Base-by-base conservation (phyloP, 2,113 vertebrate genomes). In the Poecile atricapillus region DNA sequence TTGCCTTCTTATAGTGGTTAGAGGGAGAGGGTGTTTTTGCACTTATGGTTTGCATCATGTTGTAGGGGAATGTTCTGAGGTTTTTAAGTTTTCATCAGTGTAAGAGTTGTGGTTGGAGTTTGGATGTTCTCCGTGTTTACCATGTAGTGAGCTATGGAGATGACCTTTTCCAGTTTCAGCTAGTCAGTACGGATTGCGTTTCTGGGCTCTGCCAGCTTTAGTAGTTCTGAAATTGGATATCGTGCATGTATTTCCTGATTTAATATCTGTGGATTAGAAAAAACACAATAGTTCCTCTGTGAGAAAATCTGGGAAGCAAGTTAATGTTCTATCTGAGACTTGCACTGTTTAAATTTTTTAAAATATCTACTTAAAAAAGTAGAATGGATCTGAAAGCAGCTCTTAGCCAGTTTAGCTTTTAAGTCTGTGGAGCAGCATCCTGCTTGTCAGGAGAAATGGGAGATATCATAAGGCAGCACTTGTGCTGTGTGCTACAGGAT, bases 211-310 rank as follows among this genome's bases (percentile, higher is more conserved):
- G 95, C 92, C 87, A 95, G 59, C 77, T 91, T 95, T 78, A 77
- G 63, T 87, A 87, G 64, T 95, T 95, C 94, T 94, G 91, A 97
- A 96, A 94, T 95, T 69, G 14, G 90, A 96, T 96, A 89, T 68
- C 21, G 15, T 68, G 56, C 56, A 2, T 94, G 52, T 90, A 90
- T 92, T 94, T 94, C 85, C 70, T 86, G 80, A 83, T 69, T 83
- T 65, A 33, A 78, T 91, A 76, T 70, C 81, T 82, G 60, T 82
- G 39, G 39, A 76, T 84, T 88, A 84, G 64, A 30, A 74, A 92
- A 89, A 75, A 60, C 47, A 73, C 69, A 70, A 24, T 82, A 74
- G 64, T 65, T 89, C 15, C n/a, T 77, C 52, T 46, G 25, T 69
- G 53, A 70, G 81, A 82, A 90, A 84, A 46, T 49, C 49, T 82